Evolutionary conservation across 2,113 vertebrate genomes (phyloP).

Genomic region (Anolis sagrei): DNA sequence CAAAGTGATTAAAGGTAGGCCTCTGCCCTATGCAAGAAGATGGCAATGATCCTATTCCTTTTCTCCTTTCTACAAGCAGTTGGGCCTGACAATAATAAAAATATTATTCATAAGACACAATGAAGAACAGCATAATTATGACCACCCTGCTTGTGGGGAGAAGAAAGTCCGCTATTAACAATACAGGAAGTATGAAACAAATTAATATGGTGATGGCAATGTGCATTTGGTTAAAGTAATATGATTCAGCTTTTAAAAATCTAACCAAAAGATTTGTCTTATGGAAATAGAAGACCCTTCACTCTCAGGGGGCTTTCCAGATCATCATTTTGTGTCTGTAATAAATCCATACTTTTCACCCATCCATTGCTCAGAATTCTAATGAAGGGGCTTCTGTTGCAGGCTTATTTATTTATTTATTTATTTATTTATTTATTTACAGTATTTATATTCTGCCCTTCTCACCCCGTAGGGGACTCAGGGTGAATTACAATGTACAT

Average conservation of each 20-base stretch:
- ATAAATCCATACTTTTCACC: slow-evolving; percentile 11
- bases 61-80: not conserved
- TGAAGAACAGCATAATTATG: slow-evolving; percentile 8
- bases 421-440: too few species aligned
- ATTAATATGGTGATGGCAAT: slow-evolving; percentile 26
- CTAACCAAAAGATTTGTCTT: not conserved
- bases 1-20: not conserved
- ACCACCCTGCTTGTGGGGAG: slow-evolving; percentile 25
- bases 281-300: slow-evolving; percentile 13
- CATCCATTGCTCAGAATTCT: not conserved
- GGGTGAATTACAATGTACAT: too few species aligned
- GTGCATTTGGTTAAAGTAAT: slow-evolving; percentile 41
- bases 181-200: slow-evolving; percentile 33
- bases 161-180: slow-evolving; percentile 39
- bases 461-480: too few species aligned
- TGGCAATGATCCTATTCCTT: too few species aligned
- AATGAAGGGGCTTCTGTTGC: not conserved
- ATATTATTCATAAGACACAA: slow-evolving; percentile 3
- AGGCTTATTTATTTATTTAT: too few species aligned
- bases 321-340: not conserved
- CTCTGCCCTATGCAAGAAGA: too few species aligned
- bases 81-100: not conserved
- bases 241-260: slow-evolving; percentile 18
- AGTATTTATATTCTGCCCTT: too few species aligned
- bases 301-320: not conserved